These are phyloP conservation scores for Karalla daura DNA, from an alignment of 2,797 vertebrate genomes.

Conservation along the genomic window DNA sequence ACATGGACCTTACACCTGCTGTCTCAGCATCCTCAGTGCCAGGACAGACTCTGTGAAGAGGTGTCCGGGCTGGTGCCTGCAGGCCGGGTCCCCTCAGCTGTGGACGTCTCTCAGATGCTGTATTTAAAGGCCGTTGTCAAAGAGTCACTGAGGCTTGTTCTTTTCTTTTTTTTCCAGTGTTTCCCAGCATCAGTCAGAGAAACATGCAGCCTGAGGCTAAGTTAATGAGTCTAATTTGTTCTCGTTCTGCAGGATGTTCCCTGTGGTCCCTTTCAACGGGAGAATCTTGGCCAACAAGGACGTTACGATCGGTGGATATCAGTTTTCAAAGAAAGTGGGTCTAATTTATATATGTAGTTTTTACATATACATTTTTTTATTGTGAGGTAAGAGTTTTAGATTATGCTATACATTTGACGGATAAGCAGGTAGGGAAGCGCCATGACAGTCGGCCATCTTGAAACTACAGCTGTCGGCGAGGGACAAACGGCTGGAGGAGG, in stretches of 20 bases:
- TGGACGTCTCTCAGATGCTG: conserved; percentile 76
- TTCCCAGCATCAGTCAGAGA: neutral
- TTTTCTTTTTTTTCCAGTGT: neutral
- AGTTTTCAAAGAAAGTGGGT: conserved; percentile 79
- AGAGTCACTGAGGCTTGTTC: conserved; percentile 78
- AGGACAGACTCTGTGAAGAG: conserved; percentile 80
- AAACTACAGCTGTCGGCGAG: no score
- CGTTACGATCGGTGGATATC: conserved; percentile 76
- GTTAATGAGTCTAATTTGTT: neutral
- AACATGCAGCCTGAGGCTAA: neutral
- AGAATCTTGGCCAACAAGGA: conserved; percentile 70
- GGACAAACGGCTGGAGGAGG: no score
- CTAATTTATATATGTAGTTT: neutral
- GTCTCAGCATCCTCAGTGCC: conserved; percentile 74
- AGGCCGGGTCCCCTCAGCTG: conserved; percentile 66
- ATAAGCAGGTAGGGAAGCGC: no score
- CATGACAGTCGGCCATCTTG: no score
- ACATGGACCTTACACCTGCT: conserved; percentile 83
- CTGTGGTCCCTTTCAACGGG: conserved; percentile 80
- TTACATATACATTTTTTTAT: neutral
- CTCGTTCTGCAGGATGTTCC: conserved; percentile 80
- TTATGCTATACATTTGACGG: no score
- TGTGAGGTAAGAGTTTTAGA: no score
- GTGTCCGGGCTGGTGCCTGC: conserved; percentile 53
- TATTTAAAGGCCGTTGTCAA: conserved; percentile 84